Percentiles rank a stretch among this genome's conserved stretches.
These are phyloP conservation scores for Clytia hemisphaerica DNA, from an alignment of 30 jellyfish, hydroid and myxozoan genomes.

Conservation along the genomic window DNA sequence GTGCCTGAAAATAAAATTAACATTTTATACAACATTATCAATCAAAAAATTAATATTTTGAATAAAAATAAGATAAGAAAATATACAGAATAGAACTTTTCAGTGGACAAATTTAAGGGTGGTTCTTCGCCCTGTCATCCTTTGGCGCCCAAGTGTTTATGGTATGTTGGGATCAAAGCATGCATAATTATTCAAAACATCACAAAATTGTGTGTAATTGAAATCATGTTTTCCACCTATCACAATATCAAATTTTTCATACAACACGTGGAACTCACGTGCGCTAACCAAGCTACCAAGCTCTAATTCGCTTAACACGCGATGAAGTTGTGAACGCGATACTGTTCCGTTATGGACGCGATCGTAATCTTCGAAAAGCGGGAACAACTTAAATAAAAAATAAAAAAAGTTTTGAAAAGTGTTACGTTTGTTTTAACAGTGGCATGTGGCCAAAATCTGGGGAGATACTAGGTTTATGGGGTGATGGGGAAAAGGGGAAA, in stretches of 20 bases:
- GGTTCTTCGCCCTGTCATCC: too few species aligned
- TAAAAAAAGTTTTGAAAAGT: neutral
- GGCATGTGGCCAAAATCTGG: neutral
- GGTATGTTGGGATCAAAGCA: constrained; percentile 59
- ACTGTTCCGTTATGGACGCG: constrained; percentile 93
- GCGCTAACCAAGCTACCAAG: constrained; percentile 84
- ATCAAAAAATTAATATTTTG: too few species aligned
- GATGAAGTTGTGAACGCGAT: constrained; percentile 91
- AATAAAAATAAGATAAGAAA: too few species aligned
- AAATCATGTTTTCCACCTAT: constrained; percentile 94
- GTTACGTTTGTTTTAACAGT: too few species aligned
- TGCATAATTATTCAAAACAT: constrained; percentile 68
- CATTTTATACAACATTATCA: too few species aligned
- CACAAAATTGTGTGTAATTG: constrained; percentile 72
- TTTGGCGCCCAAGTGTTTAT: too few species aligned
- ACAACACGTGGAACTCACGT: constrained; percentile 82
- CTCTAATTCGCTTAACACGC: constrained; percentile 87
- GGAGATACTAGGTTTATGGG: neutral
- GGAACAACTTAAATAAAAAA: constrained; percentile 49
- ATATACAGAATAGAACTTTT: too few species aligned
- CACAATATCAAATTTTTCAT: constrained; percentile 61
- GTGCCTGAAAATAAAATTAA: too few species aligned
- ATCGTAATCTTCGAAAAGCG: constrained; percentile 90
- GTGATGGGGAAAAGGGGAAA: neutral
- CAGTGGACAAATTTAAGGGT: too few species aligned